Evolutionary conservation across 2,888 invertebrate genomes (phyloP).

Genomic region (Pseudanteris insignis): DNA sequence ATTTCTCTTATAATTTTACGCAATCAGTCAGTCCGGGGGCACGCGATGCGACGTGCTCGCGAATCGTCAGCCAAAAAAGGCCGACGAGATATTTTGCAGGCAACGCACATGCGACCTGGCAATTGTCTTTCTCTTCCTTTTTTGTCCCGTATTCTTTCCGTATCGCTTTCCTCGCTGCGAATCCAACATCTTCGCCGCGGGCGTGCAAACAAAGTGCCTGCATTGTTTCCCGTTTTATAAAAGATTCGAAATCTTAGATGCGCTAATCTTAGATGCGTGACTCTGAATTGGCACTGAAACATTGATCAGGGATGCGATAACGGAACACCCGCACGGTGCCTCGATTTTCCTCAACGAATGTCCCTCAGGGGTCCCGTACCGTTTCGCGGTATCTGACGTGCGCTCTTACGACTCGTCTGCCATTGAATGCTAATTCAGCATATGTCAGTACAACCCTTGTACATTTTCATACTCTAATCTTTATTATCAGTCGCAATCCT

Average conservation of each 20-base stretch:
- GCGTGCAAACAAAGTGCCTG: constrained; percentile 12
- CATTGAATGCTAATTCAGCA: no score
- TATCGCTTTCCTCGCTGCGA: background rate
- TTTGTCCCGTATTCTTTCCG: constrained; percentile 1
- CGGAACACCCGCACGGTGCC: no score
- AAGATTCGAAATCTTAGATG: constrained; percentile 10
- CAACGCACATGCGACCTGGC: background rate
- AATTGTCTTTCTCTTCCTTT: background rate
- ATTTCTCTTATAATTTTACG: constrained; percentile 45
- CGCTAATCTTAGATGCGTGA: constrained; percentile 11
- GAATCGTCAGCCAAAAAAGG: constrained; percentile 32
- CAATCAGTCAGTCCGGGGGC: constrained; percentile 44
- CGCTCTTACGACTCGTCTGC: no score
- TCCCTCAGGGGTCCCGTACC: no score
- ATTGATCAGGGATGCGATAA: no score
- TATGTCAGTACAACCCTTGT: no score
- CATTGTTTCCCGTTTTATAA: constrained; percentile 22
- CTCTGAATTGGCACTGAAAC: constrained; percentile 32
- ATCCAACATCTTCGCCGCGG: constrained; percentile 7
- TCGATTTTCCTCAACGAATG: no score
- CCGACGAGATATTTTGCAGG: constrained; percentile 14
- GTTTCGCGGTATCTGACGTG: no score
- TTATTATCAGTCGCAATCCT: no score
- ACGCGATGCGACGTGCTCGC: constrained; percentile 11
- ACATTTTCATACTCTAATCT: no score